Base-by-base conservation (phyloP, 2,797 vertebrate species). In the Gymnothorax reevesii region DNA sequence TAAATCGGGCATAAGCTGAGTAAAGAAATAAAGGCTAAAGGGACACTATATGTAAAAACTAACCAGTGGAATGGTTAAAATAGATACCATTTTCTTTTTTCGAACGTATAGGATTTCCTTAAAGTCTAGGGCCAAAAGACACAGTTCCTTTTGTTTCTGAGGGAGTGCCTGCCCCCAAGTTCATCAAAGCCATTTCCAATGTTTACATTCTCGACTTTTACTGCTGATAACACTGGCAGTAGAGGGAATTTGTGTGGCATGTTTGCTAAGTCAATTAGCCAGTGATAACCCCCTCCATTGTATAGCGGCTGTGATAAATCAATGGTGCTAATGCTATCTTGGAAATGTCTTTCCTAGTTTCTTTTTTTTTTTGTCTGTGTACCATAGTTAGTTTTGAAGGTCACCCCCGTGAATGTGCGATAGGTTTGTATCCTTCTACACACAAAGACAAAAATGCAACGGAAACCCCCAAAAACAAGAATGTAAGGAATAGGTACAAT, bases 201-300 rank as follows among this genome's bases (percentile, higher is more conserved):
- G 85, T 90, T 92, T 92, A 89, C 33, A 73, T 88, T 91, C 92
- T 89, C 87, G 85, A 91, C 87, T 91, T 89, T 89, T 89, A 88
- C n/a, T 88, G 59, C 87, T 92, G 91, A 92, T 93, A 89, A 85
- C 89, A 88, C 91, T 77, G 49, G 62, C 79, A 79, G 7, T 88
- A 69, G 25, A 71, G 83, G 85, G 82, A 88, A 88, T 87, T n/a
- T 88, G 83, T 85, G 86, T 86, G 87, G 90, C 82, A 52, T 96
- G 95, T 96, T 96, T 96, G 95, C 95, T 88, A 91, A 96, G 95
- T 95, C 95, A 96, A 95, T 96, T 95, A 96, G 94, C 92, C 90
- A 94, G 95, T 94, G 96, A 97, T 96, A 96, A 96, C 94, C 95
- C 94, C 92, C 64, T 8, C 94, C 93, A 94, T 95, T 96, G 95